phyloP scores from a whole-genome alignment of 2,888 invertebrate genomes.

The Oligia strigilis region DNA sequence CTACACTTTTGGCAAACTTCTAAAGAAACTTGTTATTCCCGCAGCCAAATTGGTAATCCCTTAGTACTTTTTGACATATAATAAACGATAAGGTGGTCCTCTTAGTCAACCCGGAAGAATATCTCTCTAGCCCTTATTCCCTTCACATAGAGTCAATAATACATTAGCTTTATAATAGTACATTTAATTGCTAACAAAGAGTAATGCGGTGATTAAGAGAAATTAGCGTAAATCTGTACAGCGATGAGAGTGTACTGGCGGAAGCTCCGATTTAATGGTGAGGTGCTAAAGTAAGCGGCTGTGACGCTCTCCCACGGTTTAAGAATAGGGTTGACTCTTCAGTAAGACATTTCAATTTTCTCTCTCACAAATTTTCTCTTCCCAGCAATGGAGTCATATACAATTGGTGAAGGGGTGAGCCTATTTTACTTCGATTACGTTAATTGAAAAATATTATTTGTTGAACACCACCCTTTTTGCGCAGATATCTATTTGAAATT shows the following conservation, averaged over 20 bases:
- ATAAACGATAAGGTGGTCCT: conserved; percentile 6
- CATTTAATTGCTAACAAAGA: conserved; percentile 29
- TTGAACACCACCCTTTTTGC: neutral
- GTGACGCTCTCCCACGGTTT: conserved; percentile 33
- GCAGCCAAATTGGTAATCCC: neutral
- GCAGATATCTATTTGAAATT: neutral
- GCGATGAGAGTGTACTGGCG: conserved; percentile 23
- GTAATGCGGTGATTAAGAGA: conserved; percentile 47
- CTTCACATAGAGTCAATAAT: neutral
- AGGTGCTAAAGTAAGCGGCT: conserved; percentile 30
- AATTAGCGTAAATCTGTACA: conserved; percentile 13
- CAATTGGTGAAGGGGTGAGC: neutral
- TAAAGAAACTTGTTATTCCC: neutral
- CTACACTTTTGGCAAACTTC: neutral
- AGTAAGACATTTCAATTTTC: neutral
- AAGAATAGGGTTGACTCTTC: conserved; percentile 36
- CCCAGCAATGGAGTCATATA: neutral
- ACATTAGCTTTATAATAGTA: neutral
- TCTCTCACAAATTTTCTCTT: neutral
- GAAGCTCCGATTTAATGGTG: conserved; percentile 52
- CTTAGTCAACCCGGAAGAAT: conserved; percentile 44
- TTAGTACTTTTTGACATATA: conserved; percentile 9
- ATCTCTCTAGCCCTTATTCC: conserved; percentile 12
- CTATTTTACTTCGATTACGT: neutral
- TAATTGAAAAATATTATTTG: neutral